A percentile compares a stretch with the other conserved stretches of the same genome.
Conservation (phyloP, 2,113 vertebrate genomes). For the Oxyruncus cristatus region DNA sequence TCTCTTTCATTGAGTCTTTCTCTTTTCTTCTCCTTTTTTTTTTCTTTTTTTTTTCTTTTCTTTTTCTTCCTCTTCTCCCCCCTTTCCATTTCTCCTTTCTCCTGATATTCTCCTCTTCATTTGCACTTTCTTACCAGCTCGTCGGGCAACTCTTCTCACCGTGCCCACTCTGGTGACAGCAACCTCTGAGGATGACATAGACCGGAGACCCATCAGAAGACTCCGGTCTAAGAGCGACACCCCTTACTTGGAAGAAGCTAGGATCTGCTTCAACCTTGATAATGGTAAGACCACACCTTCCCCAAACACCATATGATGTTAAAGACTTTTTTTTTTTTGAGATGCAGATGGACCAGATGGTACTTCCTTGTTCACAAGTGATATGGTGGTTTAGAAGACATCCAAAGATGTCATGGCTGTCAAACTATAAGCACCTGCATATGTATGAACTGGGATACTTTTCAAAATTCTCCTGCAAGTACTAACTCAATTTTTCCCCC, state of each 20-base stretch:
- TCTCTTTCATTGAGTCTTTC: background rate
- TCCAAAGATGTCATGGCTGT: background rate
- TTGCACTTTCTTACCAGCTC: conserved; percentile 18
- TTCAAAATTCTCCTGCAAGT: background rate
- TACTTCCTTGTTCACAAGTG: background rate
- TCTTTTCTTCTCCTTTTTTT: background rate
- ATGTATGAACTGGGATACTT: background rate
- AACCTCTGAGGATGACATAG: conserved; percentile 60
- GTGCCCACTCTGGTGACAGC: conserved; percentile 64
- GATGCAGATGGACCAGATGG: background rate
- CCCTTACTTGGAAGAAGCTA: conserved; percentile 63
- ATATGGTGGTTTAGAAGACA: background rate
- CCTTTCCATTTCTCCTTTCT: background rate
- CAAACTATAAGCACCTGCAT: background rate
- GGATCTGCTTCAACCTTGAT: conserved; percentile 66
- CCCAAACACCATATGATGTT: background rate
- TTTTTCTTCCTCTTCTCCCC: background rate
- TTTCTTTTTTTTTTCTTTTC: background rate
- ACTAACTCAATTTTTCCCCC: background rate
- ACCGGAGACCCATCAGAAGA: conserved; percentile 62
- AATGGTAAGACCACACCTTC: conserved; percentile 31
- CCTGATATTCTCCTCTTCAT: background rate
- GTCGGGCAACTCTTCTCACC: conserved; percentile 59
- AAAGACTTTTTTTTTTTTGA: background rate
- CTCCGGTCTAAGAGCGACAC: conserved; percentile 66